Conservation (phyloP, 1,140 invertebrate species). For the Hylaeus anthracinus region DNA sequence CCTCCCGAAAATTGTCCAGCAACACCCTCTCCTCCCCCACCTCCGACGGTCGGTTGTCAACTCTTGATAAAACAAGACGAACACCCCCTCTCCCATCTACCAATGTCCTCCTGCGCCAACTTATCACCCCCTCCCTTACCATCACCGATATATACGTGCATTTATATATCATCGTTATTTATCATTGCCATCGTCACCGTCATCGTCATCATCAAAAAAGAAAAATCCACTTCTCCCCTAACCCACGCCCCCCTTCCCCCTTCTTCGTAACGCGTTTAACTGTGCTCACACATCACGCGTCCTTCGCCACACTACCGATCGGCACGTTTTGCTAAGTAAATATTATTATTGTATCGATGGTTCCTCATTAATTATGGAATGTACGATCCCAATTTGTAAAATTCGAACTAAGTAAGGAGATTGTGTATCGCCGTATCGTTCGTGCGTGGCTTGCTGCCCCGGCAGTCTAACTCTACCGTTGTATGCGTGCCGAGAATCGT, state of each 20-base stretch:
- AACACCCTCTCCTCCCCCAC: neutral
- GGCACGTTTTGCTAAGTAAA: constrained; percentile 76
- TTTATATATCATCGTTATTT: constrained; percentile 30
- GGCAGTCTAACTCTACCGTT: constrained; percentile 70
- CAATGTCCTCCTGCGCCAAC: constrained; percentile 42
- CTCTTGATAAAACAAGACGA: neutral
- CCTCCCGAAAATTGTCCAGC: constrained; percentile 28
- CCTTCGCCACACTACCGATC: constrained; percentile 74
- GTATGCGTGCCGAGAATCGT: constrained; percentile 58
- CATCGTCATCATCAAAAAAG: neutral
- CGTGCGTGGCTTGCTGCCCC: constrained; percentile 72
- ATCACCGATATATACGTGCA: constrained; percentile 13
- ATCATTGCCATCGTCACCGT: constrained; percentile 11
- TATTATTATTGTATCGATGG: constrained; percentile 78
- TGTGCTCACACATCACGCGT: constrained; percentile 72
- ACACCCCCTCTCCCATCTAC: constrained; percentile 53
- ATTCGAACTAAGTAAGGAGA: constrained; percentile 71
- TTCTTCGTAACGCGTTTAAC: constrained; percentile 65
- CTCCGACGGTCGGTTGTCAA: neutral
- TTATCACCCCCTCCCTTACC: constrained; percentile 47
- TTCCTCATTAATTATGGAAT: constrained; percentile 77
- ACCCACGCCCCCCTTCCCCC: neutral
- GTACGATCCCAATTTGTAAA: constrained; percentile 76
- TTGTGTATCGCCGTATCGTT: constrained; percentile 67
- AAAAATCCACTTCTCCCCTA: too few species aligned